Base-by-base conservation (phyloP, 2,888 invertebrate genomes). In the Acronicta psi region DNA sequence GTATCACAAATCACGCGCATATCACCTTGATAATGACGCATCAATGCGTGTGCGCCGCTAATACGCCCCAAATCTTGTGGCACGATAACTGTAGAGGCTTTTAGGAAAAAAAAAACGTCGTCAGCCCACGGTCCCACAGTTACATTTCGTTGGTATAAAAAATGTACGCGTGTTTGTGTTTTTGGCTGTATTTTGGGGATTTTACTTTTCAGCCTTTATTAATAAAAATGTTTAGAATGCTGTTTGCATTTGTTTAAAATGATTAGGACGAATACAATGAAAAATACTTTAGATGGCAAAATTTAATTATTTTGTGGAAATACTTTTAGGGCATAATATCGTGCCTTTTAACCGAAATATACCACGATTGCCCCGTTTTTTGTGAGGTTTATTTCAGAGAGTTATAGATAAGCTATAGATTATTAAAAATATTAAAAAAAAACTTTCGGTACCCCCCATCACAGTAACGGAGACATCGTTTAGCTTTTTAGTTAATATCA, bases 1-100 rank as follows among this genome's bases (percentile, higher is more conserved):
- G 55, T 46, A 40, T 51, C 62, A 59, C 59, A 67, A 51, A 59
- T 68, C 69, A 54, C 18, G 47, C 44, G 31, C 71, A 61, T 70
- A 70, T 72, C 71, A 70, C 66, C 59, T 72, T 71, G 71, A 66
- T 72, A 72, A 74, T 65, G 71, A 74, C 61, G 71, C 66, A 51
- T 17, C 66, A 66, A 59, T 74, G 71, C 71, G 75, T 72, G 61
- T 59, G 75, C 71, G 61, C 47, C 54, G 71, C 61, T 74, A 66
- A 72, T 66, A 66, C 56, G 71, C 58, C 43, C 75, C 55, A 59
- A 72, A 72, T 72, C 71, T 74, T 47, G 56, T 16, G 23, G 49
- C 51, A 52, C 69, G 66, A 67, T 78, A 71, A 70, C 71, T 69
- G 72, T 71, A 78, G 76, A 59, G 58, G 64, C 59, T 50, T 59